Base-by-base conservation (phyloP, 2,888 invertebrate species). In the Arctia plantaginis region DNA sequence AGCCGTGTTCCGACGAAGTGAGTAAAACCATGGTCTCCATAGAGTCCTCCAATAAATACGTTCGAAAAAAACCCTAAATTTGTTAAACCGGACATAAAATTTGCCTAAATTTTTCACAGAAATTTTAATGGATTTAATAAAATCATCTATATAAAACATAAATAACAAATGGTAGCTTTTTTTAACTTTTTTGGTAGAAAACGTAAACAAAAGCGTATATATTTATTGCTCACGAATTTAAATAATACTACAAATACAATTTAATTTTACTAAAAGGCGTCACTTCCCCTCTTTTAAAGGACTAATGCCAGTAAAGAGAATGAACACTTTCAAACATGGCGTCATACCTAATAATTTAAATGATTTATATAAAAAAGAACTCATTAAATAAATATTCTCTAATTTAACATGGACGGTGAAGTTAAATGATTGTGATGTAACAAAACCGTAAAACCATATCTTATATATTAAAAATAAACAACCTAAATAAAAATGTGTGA, bases 11-110 rank as follows among this genome's bases (percentile, higher is more conserved):
- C 0, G 59, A 27, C 27, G 59, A 13, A 27, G 0, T 59, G 27
- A 4, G 0, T 1, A 59, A 0, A 27, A 0, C n/a, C 13, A 13
- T n/a, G 7, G 20, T 55, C 8, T 12, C n/a, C n/a, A n/a, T n/a
- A 8, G 10, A n/a, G 12, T 55, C 55, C 18, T 47, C 1, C 47
- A 47, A 18, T 0, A 18, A 47, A 39, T 12, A 47, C 4, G 3
- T 8, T 47, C 3, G 3, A 15, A 47, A 47, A 47, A 4, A 18
- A 18, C 8, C 18, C 18, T 47, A 18, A 47, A 47, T 47, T 18
- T 18, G 18, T 51, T 51, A 23, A 23, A 51, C 20, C 51, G 4
- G 7, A 51, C 13, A 15, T 15, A 44, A 44, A 15, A 15, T 44
- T 35, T 4, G 3, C 35, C 35, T 6, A 35, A 35, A 35, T 4